Conservation (phyloP, 2,797 vertebrate species). For the Periparus ater region DNA sequence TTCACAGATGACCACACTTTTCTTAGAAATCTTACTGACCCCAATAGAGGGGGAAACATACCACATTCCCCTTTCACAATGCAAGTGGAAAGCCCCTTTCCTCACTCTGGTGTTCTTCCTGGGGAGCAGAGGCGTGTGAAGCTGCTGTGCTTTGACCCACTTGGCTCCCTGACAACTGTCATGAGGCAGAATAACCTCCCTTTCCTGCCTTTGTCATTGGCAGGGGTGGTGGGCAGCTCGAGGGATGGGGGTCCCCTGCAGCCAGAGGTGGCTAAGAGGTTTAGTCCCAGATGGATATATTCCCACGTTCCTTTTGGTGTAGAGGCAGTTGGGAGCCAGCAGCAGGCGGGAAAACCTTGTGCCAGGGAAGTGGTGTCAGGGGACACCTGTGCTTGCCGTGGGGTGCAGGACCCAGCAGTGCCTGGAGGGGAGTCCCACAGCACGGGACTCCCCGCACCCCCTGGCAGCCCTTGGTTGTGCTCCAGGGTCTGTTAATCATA, state of each 20-base stretch:
- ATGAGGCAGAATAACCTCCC: neutral
- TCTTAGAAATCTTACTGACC: constrained; percentile 41
- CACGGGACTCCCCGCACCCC: accelerated
- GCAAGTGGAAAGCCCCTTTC: constrained; percentile 20
- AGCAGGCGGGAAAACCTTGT: accelerated
- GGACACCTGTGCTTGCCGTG: accelerated
- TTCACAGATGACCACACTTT: constrained; percentile 19
- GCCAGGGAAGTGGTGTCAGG: neutral
- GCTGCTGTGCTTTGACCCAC: neutral
- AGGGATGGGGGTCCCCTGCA: neutral
- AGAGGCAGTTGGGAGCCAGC: neutral
- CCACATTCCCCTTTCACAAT: neutral
- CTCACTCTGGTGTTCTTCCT: neutral
- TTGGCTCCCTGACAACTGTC: neutral
- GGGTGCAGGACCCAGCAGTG: neutral
- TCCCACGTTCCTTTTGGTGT: accelerated
- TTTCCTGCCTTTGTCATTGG: neutral
- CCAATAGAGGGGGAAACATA: neutral
- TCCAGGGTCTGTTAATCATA: neutral
- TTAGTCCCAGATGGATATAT: neutral
- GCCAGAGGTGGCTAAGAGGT: neutral
- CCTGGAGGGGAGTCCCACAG: neutral
- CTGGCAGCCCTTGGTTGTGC: accelerated
- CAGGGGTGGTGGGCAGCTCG: accelerated
- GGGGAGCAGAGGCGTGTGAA: neutral